phyloP scores from a whole-genome alignment of 92 coral and sea anemone genomes.

The Scolanthus callimorphus region DNA sequence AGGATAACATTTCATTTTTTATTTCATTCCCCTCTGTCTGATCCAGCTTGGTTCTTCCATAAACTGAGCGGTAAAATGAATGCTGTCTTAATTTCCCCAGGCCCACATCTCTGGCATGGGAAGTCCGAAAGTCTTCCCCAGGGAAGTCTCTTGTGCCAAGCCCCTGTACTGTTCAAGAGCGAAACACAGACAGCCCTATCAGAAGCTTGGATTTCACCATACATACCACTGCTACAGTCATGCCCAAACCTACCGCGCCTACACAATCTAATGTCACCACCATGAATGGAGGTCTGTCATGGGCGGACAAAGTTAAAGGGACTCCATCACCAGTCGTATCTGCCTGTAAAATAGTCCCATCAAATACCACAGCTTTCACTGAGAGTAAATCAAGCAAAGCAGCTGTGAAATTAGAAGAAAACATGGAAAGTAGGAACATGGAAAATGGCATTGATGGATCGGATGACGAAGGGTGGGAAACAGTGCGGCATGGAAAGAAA shows the following conservation, averaged over 20 bases:
- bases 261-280: slow-evolving; percentile 17
- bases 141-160: slow-evolving; percentile 89
- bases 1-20: neutral
- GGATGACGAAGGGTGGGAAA: slow-evolving; percentile 96
- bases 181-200: slow-evolving; percentile 60
- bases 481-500: slow-evolving; percentile 84
- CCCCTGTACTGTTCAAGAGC: slow-evolving; percentile 66
- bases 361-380: slow-evolving; percentile 36
- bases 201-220: slow-evolving; percentile 69
- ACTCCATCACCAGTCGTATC: slow-evolving; percentile 36
- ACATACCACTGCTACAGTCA: slow-evolving; percentile 22
- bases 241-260: slow-evolving; percentile 35
- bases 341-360: slow-evolving; percentile 21
- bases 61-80: no score
- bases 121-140: slow-evolving; percentile 93
- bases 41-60: no score
- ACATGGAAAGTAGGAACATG: no score
- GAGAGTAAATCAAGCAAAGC: slow-evolving; percentile 7
- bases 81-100: no score
- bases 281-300: slow-evolving; percentile 62
- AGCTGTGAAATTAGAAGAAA: neutral
- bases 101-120: slow-evolving; percentile 99
- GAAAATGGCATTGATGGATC: slow-evolving; percentile 46
- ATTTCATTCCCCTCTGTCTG: neutral
- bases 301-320: slow-evolving; percentile 98